phyloP scores from a whole-genome alignment of 1,140 invertebrate species.

The Papilio glaucus region DNA sequence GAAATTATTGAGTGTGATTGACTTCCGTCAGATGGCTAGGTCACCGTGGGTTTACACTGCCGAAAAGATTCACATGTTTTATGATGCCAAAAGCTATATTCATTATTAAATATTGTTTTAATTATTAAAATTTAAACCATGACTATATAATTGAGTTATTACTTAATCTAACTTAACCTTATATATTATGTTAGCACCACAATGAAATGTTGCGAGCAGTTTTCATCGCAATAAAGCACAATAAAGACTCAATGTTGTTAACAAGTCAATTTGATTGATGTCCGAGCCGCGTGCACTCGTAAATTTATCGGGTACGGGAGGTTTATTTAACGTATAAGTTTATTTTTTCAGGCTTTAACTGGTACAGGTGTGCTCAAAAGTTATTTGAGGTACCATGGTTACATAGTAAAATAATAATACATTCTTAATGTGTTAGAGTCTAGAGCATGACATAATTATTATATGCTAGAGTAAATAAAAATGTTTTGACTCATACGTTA shows the following conservation, averaged over 20 bases:
- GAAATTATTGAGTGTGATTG: neutral
- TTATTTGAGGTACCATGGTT: conserved; percentile 29
- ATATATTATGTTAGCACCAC: neutral
- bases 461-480: no score
- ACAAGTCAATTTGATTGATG: conserved; percentile 49
- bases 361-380: conserved; percentile 39
- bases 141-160: no score
- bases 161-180: neutral
- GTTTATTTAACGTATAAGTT: conserved; percentile 43
- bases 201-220: neutral
- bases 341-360: conserved; percentile 41
- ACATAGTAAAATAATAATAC: neutral
- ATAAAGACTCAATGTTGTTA: conserved; percentile 16
- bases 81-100: no score
- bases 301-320: conserved; percentile 52
- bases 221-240: conserved; percentile 13
- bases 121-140: no score
- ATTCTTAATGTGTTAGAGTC: no score
- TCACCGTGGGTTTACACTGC: no score
- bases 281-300: conserved; percentile 33
- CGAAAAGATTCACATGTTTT: no score
- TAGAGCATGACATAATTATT: no score
- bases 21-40: no score
- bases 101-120: no score
- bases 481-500: no score